Percentiles rank a stretch among this genome's conserved stretches.
These are phyloP conservation scores for Poeciliopsis retropinna DNA, from an alignment of 2,113 vertebrate species.

Conservation along the genomic window DNA sequence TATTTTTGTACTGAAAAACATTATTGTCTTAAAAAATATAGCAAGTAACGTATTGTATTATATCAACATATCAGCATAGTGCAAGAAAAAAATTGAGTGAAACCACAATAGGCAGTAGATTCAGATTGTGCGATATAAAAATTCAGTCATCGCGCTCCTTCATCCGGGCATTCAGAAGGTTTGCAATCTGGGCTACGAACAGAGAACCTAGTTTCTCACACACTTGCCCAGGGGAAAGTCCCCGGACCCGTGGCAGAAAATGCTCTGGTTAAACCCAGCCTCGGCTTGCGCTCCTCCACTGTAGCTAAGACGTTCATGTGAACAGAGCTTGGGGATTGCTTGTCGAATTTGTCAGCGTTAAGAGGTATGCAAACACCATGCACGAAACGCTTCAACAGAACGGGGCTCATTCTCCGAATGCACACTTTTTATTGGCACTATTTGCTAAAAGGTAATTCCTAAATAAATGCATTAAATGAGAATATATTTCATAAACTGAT, in stretches of 20 bases:
- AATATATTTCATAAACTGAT: no score
- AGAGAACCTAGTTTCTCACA: conserved; percentile 43
- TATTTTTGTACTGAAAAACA: neutral
- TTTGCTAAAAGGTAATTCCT: no score
- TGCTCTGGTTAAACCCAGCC: conserved; percentile 31
- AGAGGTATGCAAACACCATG: conserved; percentile 61
- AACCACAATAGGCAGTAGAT: neutral
- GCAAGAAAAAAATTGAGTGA: neutral
- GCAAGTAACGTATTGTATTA: neutral
- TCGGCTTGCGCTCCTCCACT: accelerated
- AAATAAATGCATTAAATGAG: no score
- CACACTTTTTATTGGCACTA: neutral
- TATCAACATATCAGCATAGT: neutral
- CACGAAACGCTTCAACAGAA: conserved; percentile 55
- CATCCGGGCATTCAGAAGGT: conserved; percentile 69
- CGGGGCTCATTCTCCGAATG: conserved; percentile 79
- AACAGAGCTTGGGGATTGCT: conserved; percentile 42
- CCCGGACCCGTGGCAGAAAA: conserved; percentile 71
- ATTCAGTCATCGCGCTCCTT: accelerated
- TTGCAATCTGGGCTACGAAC: conserved; percentile 67
- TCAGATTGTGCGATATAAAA: neutral
- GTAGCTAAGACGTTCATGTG: conserved; percentile 30
- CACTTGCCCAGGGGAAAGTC: conserved; percentile 64
- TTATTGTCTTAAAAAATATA: neutral
- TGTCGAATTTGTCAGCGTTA: conserved; percentile 38